These are phyloP conservation scores for Rhinella marina DNA, from an alignment of 2,797 vertebrate species.

Conservation along the genomic window DNA sequence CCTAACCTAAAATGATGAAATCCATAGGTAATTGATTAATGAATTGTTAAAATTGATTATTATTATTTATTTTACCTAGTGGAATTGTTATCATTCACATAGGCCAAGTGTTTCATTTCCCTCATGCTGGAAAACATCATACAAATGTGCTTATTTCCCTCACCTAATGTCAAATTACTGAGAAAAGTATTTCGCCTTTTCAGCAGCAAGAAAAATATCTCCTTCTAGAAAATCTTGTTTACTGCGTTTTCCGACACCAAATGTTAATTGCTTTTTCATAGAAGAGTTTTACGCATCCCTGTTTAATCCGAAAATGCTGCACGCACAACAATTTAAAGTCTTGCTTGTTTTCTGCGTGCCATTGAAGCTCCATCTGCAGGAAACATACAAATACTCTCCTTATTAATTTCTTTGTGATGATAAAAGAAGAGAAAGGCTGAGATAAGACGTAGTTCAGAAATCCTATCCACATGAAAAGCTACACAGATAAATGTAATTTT, in stretches of 20 bases:
- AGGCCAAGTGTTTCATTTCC: slow-evolving; percentile 4
- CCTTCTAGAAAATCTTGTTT: slow-evolving; percentile 61
- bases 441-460: slow-evolving; percentile 73
- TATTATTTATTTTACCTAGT: slow-evolving; percentile 8
- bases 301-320: slow-evolving; percentile 75
- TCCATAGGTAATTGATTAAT: background rate
- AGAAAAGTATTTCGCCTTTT: slow-evolving; percentile 49
- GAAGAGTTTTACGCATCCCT: slow-evolving; percentile 70
- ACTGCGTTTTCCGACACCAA: slow-evolving; percentile 69
- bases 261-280: slow-evolving; percentile 78
- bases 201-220: slow-evolving; percentile 60
- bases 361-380: slow-evolving; percentile 68
- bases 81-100: background rate
- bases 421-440: slow-evolving; percentile 76
- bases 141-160: background rate
- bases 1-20: background rate
- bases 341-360: slow-evolving; percentile 79
- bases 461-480: slow-evolving; percentile 62
- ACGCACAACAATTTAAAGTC: slow-evolving; percentile 77
- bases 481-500: slow-evolving; percentile 60
- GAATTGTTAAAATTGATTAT: background rate
- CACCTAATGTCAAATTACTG: slow-evolving; percentile 50
- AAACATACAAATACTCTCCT: slow-evolving; percentile 75
- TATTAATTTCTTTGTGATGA: slow-evolving; percentile 78
- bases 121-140: slow-evolving; percentile 23